Conservation (phyloP, 2,113 vertebrate genomes). For the Xiphorhynchus elegans region DNA sequence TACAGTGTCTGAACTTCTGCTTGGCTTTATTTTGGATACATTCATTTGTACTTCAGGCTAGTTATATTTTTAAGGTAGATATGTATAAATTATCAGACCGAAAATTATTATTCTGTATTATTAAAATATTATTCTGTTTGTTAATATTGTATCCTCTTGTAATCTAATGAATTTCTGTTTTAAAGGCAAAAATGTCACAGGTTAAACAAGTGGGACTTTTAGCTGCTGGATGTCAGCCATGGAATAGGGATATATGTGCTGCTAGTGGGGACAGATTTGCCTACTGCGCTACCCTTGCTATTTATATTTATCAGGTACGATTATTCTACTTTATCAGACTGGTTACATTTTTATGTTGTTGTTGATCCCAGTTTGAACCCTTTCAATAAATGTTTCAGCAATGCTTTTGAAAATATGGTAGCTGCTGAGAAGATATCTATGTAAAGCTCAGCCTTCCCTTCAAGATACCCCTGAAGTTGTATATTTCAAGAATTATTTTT, state of each 20-base stretch:
- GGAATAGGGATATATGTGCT: conserved; percentile 97
- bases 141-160: not conserved
- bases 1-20: not conserved
- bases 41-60: not conserved
- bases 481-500: not conserved
- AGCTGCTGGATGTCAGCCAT: conserved; percentile 96
- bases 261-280: conserved; percentile 93
- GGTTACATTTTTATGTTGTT: not conserved
- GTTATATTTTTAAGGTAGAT: not conserved
- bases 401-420: not conserved
- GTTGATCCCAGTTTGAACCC: not conserved
- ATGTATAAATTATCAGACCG: not conserved
- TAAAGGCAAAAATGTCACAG: conserved; percentile 88
- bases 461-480: not conserved
- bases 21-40: not conserved
- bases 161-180: conserved; percentile 22
- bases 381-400: not conserved
- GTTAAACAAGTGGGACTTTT: conserved; percentile 95
- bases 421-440: not conserved
- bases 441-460: not conserved
- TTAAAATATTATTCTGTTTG: not conserved
- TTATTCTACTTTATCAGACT: not conserved
- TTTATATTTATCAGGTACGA: conserved; percentile 96
- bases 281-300: conserved; percentile 95
- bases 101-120: not conserved